These are phyloP conservation scores for Chlorospingus flavigularis DNA, from an alignment of 2,797 vertebrate species.

Conservation along the genomic window DNA sequence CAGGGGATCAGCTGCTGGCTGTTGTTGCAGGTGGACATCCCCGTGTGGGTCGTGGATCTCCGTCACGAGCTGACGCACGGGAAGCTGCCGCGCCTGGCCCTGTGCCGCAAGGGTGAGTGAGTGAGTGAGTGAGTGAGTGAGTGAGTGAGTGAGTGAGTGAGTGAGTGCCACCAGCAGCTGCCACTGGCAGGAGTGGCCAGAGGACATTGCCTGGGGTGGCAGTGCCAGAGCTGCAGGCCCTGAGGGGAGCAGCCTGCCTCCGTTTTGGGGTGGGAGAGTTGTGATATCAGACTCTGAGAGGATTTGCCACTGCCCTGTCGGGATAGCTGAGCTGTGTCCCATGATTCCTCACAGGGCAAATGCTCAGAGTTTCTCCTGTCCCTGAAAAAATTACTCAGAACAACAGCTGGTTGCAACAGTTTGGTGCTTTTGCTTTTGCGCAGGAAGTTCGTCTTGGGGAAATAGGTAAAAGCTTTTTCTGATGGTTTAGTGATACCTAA, in stretches of 20 bases:
- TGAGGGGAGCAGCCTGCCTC: neutral
- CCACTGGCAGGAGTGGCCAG: neutral
- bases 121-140: conserved; percentile 89
- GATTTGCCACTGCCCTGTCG: neutral
- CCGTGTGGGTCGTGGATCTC: conserved; percentile 92
- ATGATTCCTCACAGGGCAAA: neutral
- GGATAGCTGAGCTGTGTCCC: neutral
- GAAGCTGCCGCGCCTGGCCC: conserved; percentile 85
- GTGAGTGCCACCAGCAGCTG: conserved; percentile 36
- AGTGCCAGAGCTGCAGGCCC: neutral
- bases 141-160: conserved; percentile 72
- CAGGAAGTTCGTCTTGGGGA: neutral
- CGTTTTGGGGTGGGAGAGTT: accelerated
- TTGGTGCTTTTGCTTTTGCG: neutral
- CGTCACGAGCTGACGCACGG: conserved; percentile 92
- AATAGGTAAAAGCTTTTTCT: neutral
- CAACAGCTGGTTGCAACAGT: neutral
- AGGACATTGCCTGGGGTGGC: accelerated
- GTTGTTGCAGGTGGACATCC: conserved; percentile 84
- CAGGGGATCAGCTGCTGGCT: accelerated
- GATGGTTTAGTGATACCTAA: neutral
- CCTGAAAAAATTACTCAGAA: neutral
- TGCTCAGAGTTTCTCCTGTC: neutral
- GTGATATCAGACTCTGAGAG: neutral
- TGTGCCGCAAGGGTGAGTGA: conserved; percentile 86